Conservation (phyloP, 2,797 vertebrate genomes). For the Oceanodroma leucorhoa region DNA sequence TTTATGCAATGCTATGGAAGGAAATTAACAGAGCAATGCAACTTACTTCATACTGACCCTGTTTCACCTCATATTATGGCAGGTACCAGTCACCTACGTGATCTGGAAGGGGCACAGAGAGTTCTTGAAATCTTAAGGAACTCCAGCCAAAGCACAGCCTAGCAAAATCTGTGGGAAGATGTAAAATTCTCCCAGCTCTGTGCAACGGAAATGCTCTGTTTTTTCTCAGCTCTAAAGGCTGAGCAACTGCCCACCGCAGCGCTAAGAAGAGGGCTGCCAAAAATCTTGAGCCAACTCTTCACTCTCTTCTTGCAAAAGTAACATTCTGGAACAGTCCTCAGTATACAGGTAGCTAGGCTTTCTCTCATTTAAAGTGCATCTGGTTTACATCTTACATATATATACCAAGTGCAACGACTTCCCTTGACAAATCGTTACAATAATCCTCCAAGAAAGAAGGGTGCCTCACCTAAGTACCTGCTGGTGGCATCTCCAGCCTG, state of each 20-base stretch:
- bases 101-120: conserved; percentile 21
- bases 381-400: neutral
- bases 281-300: conserved; percentile 32
- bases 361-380: conserved; percentile 74
- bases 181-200: conserved; percentile 19
- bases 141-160: conserved; percentile 20
- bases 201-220: conserved; percentile 28
- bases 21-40: conserved; percentile 59
- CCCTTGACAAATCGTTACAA: neutral
- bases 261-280: conserved; percentile 20
- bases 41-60: conserved; percentile 61
- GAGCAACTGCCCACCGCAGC: conserved; percentile 13
- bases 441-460: conserved; percentile 17
- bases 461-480: neutral
- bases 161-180: conserved; percentile 31
- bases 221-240: conserved; percentile 30
- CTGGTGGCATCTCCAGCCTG: conserved; percentile 19
- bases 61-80: conserved; percentile 63
- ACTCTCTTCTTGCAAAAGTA: conserved; percentile 1
- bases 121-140: conserved; percentile 26
- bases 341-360: conserved; percentile 16
- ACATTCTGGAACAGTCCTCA: conserved; percentile 19
- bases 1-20: conserved; percentile 68
- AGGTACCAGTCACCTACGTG: conserved; percentile 44
- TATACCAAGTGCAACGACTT: neutral